These are phyloP conservation scores for Hecatera dysodea DNA, from an alignment of 2,888 invertebrate genomes.

Conservation along the genomic window DNA sequence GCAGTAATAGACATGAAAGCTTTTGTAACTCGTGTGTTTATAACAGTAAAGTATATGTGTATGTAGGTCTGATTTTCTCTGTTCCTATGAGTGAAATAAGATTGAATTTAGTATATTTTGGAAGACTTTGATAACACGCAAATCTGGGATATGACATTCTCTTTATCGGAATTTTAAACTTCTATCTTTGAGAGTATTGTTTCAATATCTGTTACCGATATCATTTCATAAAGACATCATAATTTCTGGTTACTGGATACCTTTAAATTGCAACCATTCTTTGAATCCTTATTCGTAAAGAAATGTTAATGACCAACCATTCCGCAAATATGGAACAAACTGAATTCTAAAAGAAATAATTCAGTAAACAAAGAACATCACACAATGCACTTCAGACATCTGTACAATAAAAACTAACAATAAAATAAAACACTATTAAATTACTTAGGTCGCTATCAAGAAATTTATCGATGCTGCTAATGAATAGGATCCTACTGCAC, in stretches of 20 bases:
- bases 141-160: background rate
- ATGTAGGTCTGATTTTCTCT: background rate
- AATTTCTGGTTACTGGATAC: background rate
- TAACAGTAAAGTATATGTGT: background rate
- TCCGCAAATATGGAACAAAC: background rate
- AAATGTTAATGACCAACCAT: background rate
- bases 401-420: conserved; percentile 41
- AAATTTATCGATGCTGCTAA: conserved; percentile 60
- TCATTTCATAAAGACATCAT: too few species aligned
- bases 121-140: too few species aligned
- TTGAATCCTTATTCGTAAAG: background rate
- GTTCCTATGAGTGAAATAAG: background rate
- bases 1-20: conserved; percentile 16
- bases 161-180: background rate
- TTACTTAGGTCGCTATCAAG: conserved; percentile 42
- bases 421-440: conserved; percentile 54
- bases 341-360: background rate
- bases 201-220: too few species aligned
- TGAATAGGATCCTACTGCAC: conserved; percentile 62
- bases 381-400: conserved; percentile 27
- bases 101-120: background rate
- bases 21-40: conserved; percentile 21
- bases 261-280: background rate
- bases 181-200: background rate
- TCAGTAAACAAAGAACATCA: conserved; percentile 27